Evolutionary conservation across 2,797 vertebrate species (phyloP).

Genomic region (Sciurus vulgaris): DNA sequence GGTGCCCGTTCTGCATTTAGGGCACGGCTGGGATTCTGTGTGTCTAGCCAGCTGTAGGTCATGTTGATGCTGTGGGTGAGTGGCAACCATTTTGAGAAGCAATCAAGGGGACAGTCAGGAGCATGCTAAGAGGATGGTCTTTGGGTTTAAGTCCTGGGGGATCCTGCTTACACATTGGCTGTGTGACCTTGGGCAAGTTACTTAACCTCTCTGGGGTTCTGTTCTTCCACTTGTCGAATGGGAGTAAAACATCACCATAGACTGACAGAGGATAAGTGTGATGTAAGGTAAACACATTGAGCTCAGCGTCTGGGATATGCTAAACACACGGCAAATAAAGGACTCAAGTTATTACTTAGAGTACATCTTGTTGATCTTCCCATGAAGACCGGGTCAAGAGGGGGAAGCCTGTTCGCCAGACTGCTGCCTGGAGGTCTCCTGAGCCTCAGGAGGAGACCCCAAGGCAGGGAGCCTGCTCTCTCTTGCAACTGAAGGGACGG

Average conservation of each 20-base stretch:
- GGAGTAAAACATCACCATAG: accelerated
- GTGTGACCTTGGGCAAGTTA: not conserved
- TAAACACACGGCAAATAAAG: too few species aligned
- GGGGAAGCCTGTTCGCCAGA: not conserved
- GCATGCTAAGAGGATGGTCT: not conserved
- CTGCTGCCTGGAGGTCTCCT: not conserved
- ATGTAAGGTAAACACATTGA: accelerated
- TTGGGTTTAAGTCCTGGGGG: not conserved
- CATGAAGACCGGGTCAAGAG: not conserved
- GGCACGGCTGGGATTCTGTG: accelerated
- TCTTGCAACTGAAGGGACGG: not conserved
- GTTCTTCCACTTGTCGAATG: not conserved
- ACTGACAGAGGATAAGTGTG: not conserved
- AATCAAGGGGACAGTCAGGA: accelerated
- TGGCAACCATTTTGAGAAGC: not conserved
- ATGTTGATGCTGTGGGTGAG: accelerated
- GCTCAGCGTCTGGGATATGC: not conserved
- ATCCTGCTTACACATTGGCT: not conserved
- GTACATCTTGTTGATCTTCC: accelerated
- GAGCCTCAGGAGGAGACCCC: not conserved
- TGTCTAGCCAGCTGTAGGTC: not conserved
- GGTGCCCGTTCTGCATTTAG: accelerated
- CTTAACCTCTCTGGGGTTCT: not conserved
- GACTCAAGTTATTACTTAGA: not conserved
- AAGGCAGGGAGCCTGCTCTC: not conserved